phyloP scores from a whole-genome alignment of 2,888 invertebrate genomes.

The Andrena praecox region DNA sequence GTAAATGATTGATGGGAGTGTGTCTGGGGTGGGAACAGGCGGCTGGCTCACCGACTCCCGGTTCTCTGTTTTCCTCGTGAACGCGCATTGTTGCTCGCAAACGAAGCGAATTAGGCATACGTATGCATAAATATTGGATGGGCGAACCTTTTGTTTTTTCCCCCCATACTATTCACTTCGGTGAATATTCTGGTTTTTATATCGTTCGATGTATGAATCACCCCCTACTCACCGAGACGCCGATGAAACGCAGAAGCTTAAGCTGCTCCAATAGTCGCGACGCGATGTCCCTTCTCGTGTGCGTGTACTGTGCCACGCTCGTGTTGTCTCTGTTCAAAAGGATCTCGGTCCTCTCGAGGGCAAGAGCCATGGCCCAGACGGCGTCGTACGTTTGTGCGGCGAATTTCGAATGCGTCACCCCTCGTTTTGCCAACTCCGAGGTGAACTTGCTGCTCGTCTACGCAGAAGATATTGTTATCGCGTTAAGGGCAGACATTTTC shows the following conservation, averaged over 20 bases:
- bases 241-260: constrained; percentile 91
- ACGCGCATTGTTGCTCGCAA: neutral
- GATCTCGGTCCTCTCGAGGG: constrained; percentile 89
- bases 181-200: too few species aligned
- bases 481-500: neutral
- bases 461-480: constrained; percentile 53
- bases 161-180: neutral
- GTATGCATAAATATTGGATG: neutral
- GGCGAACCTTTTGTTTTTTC: neutral
- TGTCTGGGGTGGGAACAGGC: too few species aligned
- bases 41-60: neutral
- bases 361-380: constrained; percentile 95
- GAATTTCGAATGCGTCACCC: constrained; percentile 88
- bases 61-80: neutral
- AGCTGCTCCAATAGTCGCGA: constrained; percentile 90
- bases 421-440: constrained; percentile 86
- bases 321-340: constrained; percentile 85
- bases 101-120: neutral
- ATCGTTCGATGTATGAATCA: neutral
- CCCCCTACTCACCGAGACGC: constrained; percentile 91
- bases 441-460: constrained; percentile 90
- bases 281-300: constrained; percentile 91
- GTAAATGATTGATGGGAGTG: constrained; percentile 29
- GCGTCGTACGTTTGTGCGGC: constrained; percentile 95
- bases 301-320: constrained; percentile 89